Conservation (phyloP, 2,888 invertebrate species). For the Melipona beecheii region DNA sequence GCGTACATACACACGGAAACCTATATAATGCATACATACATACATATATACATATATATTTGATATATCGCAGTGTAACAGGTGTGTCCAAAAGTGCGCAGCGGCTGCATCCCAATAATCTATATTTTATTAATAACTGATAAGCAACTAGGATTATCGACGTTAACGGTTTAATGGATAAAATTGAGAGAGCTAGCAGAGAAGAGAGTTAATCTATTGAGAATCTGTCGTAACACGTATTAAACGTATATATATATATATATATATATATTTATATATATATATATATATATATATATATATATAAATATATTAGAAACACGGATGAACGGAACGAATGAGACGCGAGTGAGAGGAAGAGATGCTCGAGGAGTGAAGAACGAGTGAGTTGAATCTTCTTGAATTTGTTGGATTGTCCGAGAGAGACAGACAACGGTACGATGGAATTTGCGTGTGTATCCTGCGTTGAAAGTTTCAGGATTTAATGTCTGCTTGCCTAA, state of each 20-base stretch:
- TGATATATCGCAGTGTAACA: conserved; percentile 79
- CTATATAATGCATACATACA: conserved; percentile 42
- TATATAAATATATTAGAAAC: conserved; percentile 26
- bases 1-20: conserved; percentile 68
- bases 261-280: conserved; percentile 29
- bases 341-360: background rate
- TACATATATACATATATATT: conserved; percentile 76
- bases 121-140: conserved; percentile 81
- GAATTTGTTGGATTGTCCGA: background rate
- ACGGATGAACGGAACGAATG: conserved; percentile 12
- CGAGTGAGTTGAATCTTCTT: background rate
- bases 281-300: background rate
- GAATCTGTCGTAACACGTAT: conserved; percentile 56
- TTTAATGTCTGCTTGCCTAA: conserved; percentile 62
- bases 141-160: conserved; percentile 73
- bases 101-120: conserved; percentile 79
- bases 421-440: background rate
- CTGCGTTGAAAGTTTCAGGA: conserved; percentile 54
- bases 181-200: conserved; percentile 51
- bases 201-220: conserved; percentile 59
- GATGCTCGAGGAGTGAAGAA: background rate
- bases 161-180: conserved; percentile 60
- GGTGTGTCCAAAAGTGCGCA: conserved; percentile 79
- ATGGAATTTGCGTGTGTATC: conserved; percentile 34
- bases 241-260: conserved; percentile 17